Evolutionary conservation across 2,113 vertebrate genomes (phyloP), one percentile per base, ranked within the genome.

Genomic region (Ciconia stormi): DNA sequence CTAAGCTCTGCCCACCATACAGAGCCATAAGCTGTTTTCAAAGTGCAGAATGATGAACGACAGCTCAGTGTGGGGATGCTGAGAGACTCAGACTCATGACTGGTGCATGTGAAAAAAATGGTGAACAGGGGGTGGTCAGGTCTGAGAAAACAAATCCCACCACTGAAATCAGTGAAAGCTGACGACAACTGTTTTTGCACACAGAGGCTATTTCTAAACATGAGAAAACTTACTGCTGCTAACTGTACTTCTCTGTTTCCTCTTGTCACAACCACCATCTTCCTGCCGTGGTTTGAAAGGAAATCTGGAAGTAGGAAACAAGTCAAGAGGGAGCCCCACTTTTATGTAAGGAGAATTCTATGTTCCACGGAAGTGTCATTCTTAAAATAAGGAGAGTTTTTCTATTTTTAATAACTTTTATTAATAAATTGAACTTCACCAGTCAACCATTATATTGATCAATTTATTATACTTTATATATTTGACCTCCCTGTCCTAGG

Each of bases 251-350:
- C 70, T 69, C 18, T 44, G 88, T 82, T 95, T 89, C 80, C 87
- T 92, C 23, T 16, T 74, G 69, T 77, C 44, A 92, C 53, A 87
- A 81, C 55, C 58, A 27, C 11, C 9, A 42, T 59, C 66, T n/a
- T 77, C 53, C 85, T 19, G 67, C 52, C 13, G 11, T 6, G 18
- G 65, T 50, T 47, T 52, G 86, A 94, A 71, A 72, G 79, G 80
- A 94, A 91, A 58, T 67, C 38, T 81, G 86, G 73, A 95, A 91
- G 59, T 21, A 46, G 81, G 86, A 94, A 97, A 88, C 26, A 71
- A 94, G 61, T 66, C 66, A 93, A 70, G 46, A 62, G 26, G 29
- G 59, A 93, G 61, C 65, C 56, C 34, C 29, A 55, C 38, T 22
- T 89, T 89, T 83, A 52, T 23, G 12, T 65, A 82, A 76, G 30